Evolutionary conservation across 2,113 vertebrate species (phyloP).

Genomic region (Actenoides lindsayi): DNA sequence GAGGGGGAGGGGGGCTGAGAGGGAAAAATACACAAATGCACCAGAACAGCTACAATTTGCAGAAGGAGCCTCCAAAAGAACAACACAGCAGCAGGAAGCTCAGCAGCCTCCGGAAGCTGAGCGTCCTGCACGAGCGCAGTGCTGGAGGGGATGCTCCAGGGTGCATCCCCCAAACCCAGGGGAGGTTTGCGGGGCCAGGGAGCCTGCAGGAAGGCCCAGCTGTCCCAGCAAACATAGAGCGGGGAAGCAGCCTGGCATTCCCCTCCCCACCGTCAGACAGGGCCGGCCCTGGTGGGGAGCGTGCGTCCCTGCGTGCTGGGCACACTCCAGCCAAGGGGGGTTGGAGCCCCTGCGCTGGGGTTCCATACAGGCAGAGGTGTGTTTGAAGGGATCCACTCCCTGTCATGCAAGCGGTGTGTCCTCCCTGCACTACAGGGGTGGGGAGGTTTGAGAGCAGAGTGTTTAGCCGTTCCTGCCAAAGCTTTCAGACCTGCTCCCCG

Average conservation of each 20-base stretch:
- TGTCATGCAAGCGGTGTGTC: background rate
- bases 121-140: accelerated
- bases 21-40: background rate
- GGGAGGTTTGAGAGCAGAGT: background rate
- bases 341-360: background rate
- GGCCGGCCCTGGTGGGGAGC: background rate
- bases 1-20: background rate
- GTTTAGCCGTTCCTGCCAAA: constrained; percentile 4
- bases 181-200: accelerated
- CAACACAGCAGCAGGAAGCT: background rate
- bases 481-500: background rate
- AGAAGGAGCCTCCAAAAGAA: background rate
- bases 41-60: background rate
- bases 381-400: background rate
- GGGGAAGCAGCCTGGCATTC: background rate
- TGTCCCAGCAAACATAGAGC: background rate
- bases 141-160: background rate
- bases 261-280: background rate
- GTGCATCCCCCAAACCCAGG: background rate
- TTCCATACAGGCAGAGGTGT: background rate
- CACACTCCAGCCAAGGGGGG: accelerated
- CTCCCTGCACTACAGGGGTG: background rate
- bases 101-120: background rate
- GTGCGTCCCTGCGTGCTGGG: accelerated
- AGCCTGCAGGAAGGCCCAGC: background rate